Base-by-base conservation (phyloP, 2,113 vertebrate species). In the Hippocampus abdominalis region DNA sequence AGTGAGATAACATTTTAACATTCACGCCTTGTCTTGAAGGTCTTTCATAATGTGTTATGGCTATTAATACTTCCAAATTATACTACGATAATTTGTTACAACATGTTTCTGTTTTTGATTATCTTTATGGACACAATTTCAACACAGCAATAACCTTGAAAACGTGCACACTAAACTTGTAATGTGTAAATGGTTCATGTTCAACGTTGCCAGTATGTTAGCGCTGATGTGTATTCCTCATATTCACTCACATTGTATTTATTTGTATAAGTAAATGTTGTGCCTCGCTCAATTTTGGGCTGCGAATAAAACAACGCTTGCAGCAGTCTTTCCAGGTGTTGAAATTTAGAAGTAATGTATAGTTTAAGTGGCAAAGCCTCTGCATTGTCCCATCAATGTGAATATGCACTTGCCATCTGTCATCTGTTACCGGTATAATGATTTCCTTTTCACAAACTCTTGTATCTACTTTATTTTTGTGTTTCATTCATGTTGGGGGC, bases 181-280 rank as follows among this genome's bases (percentile, higher is more conserved):
- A 36, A 36, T 36, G 32, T 3, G 9, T n/a, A 5, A 5, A 5
- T 2, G 20, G 3, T 51, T 51, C 21, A 21, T 51, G 21, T 51
- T 51, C 20, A 21, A 7, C 9, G 49, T n/a, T 51, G 49, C 46
- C 16, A 49, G 18, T 49, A 21, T 51, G 8, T 51, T 51, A 20
- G 2, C 7, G 7, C 20, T 2, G 49, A 20, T 51, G 5, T 54
- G 2, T 4, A 10, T 23, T 54, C 51, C 21, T 21, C 20, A 21
- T 61, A 61, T 39, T 62, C 20, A 62, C 32, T 39, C 29, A 61
- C 18, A 36, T 36, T 36, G 32, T 36, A 36, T 36, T 36, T 36
- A 36, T 36, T 36, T 6, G 6, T 36, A 73, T 49, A 68, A 44
- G 70, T 42, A 70, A 61, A 72, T 18, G 39, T 15, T 12, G 3